Percentiles rank a stretch among this genome's conserved stretches.
Evolutionary conservation across 1,140 invertebrate genomes (phyloP).

Genomic region (Yoshiicerus persimilis): DNA sequence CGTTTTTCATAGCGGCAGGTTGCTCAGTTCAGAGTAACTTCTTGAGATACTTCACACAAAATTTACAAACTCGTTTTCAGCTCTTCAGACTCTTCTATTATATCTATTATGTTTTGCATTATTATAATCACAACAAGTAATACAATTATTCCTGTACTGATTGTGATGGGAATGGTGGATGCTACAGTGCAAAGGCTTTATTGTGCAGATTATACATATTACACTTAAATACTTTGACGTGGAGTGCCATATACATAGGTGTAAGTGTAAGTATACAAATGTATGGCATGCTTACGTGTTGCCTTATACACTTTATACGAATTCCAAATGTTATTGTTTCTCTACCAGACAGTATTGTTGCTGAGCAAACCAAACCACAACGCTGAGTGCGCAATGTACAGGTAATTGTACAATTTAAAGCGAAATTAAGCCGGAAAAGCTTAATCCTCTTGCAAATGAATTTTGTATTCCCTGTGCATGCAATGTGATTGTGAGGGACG

Average conservation of each 20-base stretch:
- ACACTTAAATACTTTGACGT: neutral
- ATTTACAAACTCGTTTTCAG: slow-evolving; percentile 8
- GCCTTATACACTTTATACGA: neutral
- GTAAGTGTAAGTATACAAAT: neutral
- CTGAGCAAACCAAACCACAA: neutral
- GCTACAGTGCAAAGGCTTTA: neutral
- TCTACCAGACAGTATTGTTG: neutral
- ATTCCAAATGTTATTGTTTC: neutral
- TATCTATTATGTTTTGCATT: neutral
- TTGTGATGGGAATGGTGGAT: neutral
- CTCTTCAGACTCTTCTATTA: neutral
- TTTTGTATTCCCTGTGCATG: neutral
- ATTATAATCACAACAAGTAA: neutral
- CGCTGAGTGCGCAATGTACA: neutral
- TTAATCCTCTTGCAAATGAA: neutral
- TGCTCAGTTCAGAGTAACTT: neutral
- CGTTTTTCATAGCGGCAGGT: slow-evolving; percentile 7
- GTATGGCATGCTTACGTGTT: neutral
- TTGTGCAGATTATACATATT: neutral
- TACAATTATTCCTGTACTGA: slow-evolving; percentile 12
- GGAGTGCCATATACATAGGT: neutral
- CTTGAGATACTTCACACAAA: neutral
- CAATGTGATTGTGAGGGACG: too few relatives aligned
- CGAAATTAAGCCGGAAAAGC: slow-evolving; percentile 4
- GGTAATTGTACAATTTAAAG: slow-evolving; percentile 1